These are phyloP conservation scores for Merluccius polli DNA, from an alignment of 2,797 vertebrate genomes.

Conservation along the genomic window DNA sequence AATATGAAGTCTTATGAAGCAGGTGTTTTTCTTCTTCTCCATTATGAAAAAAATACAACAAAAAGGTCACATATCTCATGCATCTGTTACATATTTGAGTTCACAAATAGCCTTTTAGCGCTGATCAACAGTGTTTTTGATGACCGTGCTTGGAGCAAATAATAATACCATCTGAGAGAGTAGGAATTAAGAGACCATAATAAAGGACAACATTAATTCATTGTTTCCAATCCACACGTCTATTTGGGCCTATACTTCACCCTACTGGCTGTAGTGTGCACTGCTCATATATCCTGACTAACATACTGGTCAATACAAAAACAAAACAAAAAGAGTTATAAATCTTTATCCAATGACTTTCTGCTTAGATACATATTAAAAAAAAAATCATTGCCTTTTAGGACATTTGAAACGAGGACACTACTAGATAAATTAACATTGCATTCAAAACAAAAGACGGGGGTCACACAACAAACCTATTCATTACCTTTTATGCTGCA, in stretches of 20 bases:
- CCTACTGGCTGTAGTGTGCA: not conserved
- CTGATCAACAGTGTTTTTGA: too few relatives aligned
- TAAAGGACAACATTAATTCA: not conserved
- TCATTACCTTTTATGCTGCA: not conserved
- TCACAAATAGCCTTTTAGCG: not conserved
- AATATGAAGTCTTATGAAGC: too few relatives aligned
- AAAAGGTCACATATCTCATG: not conserved
- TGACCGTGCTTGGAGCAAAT: too few relatives aligned
- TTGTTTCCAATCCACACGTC: not conserved
- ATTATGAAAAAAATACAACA: too few relatives aligned
- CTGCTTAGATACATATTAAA: not conserved
- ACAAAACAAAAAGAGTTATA: not conserved
- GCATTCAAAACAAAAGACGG: not conserved
- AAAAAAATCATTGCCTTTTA: not conserved
- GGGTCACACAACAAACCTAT: not conserved
- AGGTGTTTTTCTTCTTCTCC: too few relatives aligned
- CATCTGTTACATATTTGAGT: not conserved
- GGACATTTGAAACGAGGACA: not conserved
- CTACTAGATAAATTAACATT: not conserved
- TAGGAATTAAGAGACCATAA: not conserved
- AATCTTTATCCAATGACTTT: not conserved
- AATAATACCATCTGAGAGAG: too few relatives aligned
- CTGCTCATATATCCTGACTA: not conserved
- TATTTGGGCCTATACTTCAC: not conserved
- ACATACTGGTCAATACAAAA: not conserved